Evolutionary conservation across 2,888 invertebrate species (phyloP), one percentile per base, ranked within the genome.

Genomic region (Polydrusus cervinus): DNA sequence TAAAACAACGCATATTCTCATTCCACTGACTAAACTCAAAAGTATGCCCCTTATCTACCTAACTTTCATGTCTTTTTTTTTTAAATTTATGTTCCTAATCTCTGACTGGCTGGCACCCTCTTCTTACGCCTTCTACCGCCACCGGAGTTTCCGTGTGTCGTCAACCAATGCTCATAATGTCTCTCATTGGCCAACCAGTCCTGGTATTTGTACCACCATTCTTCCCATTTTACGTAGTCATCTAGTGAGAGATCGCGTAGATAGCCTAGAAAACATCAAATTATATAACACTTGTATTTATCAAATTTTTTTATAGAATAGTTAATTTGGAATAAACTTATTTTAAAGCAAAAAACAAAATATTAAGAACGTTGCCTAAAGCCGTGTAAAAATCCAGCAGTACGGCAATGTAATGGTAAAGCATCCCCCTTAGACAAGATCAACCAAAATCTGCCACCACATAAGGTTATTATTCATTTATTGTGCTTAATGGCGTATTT

Each of bases 131-230:
- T 74, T 16, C 80, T 72, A 8, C 76, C 74, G 9, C 76, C 74
- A 11, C 76, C 74, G 9, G 72, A 69, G 30, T 65, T 53, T 7
- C 84, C 85, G 5, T 90, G 82, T 88, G 87, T 83, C 78, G 87
- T 87, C 47, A 90, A 89, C 93, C 93, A 93, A 61, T 93, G 91
- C 84, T 93, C 93, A 86, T 93, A 93, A 38, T 92, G 93, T 53
- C 93, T 89, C 85, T 94, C 94, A n/a, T 93, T 90, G 79, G 95
- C 95, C 82, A 96, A 86, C 96, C 96, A 96, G 86, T 96, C 96
- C 86, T 96, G 95, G 86, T 96, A 96, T 82, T 94, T 93, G 88
- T 96, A 96, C 95, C 96, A 96, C 96, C 96, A 96, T 85, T 96
- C 95, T 87, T 96, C 96, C 96, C 96, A 96, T 86, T 96, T 96